Base-by-base conservation (phyloP, 2,888 invertebrate genomes). In the Rhagium mordax region DNA sequence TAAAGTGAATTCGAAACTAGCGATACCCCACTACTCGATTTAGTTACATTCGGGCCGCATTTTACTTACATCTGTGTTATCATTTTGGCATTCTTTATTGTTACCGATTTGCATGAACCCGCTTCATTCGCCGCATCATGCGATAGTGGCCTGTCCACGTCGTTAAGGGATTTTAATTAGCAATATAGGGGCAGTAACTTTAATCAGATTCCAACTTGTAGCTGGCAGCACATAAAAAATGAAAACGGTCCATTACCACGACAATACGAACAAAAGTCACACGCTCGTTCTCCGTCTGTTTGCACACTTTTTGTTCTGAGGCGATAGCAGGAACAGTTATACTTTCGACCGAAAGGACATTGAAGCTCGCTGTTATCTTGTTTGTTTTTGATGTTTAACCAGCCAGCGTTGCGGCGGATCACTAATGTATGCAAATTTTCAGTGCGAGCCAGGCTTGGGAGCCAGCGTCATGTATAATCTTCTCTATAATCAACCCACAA, bases 401-500 rank as follows among this genome's bases (percentile, higher is more conserved):
- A 47, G 49, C 60, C 67, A 47, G 49, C 29, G 48, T 60, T 27
- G 51, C 41, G 70, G 66, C 57, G 21, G 27, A 49, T 66, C 74
- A 82, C 85, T 83, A 80, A 82, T 82, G 79, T 72, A 75, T 75
- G 74, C 61, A 71, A 71, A 76, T 76, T 89, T 90, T 18, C 91
- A 99, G 99, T 99, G 99, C 88, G 98, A 98, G 88, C 98, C 99
- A 60, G 99, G 99, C 2, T 90, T 99, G 81, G 99, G 98, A 41
- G 98, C 98, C 71, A 98, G 98, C 85, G 98, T 98, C 68, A 96
- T 99, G 95, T 99, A 99, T 91, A 98, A 99, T 89, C 91, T 99
- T 77, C 92, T 99, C 79, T 99, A 99, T 91, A 97, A 95, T 88
- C 94, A 94, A 74, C 98, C 98, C 16, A 96, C 96, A 86, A 99